Percentiles rank a stretch among this genome's conserved stretches.
phyloP scores from a whole-genome alignment of 2,888 invertebrate species.

The Ichneumoninae sp. region DNA sequence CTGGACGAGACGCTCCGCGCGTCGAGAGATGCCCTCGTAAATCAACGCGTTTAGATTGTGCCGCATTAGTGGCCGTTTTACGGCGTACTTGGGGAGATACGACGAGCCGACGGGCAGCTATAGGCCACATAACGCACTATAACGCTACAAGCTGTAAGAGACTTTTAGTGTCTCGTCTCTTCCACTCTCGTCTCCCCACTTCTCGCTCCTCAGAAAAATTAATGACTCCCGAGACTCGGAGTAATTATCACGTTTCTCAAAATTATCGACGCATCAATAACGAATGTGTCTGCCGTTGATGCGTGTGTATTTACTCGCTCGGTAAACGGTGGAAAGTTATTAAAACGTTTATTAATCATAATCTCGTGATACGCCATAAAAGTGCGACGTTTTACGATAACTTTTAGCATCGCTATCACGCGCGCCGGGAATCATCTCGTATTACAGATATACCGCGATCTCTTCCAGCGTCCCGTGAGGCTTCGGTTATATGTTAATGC shows the following conservation, averaged over 20 bases:
- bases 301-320: constrained; percentile 4
- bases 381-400: constrained; percentile 20
- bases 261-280: constrained; percentile 63
- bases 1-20: constrained; percentile 43
- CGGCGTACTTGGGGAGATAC: constrained; percentile 78
- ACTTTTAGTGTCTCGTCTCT: constrained; percentile 36
- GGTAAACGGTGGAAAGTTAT: constrained; percentile 49
- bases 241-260: constrained; percentile 65
- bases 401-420: not conserved
- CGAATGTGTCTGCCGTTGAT: constrained; percentile 26
- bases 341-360: constrained; percentile 55
- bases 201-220: constrained; percentile 63
- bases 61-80: constrained; percentile 81
- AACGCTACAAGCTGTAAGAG: constrained; percentile 6
- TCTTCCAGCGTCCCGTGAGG: constrained; percentile 5
- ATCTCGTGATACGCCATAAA: constrained; percentile 35
- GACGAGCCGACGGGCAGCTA: constrained; percentile 58
- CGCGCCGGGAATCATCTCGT: constrained; percentile 22
- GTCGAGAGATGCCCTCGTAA: constrained; percentile 79
- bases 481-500: constrained; percentile 79
- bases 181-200: constrained; percentile 15
- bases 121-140: constrained; percentile 8
- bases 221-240: constrained; percentile 54
- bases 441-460: constrained; percentile 5
- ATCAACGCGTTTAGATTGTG: constrained; percentile 81